These are phyloP conservation scores for Heliangelus exortis DNA, from an alignment of 2,797 vertebrate genomes.

Conservation along the genomic window DNA sequence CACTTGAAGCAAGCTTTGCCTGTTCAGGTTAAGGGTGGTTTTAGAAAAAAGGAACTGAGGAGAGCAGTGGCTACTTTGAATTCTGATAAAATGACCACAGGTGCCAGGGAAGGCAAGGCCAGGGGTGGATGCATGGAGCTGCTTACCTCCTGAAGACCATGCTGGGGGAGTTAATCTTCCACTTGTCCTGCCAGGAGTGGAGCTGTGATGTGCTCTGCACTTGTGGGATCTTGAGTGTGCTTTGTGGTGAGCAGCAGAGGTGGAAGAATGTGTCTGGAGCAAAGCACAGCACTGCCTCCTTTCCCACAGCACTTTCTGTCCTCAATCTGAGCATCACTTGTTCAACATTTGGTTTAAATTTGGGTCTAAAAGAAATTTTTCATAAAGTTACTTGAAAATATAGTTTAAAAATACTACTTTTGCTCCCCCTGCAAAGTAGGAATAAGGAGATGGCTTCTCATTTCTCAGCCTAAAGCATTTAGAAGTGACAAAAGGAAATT, in stretches of 20 bases:
- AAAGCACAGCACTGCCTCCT: rapidly evolving
- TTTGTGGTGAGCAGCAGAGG: not conserved
- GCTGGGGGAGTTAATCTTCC: rapidly evolving
- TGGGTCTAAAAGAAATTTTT: not conserved
- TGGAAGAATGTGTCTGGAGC: not conserved
- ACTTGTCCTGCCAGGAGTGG: not conserved
- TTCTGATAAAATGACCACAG: rapidly evolving
- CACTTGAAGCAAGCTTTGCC: not conserved
- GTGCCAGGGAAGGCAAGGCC: not conserved
- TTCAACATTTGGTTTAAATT: not conserved
- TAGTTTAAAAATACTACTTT: too few relatives aligned
- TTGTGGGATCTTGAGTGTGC: not conserved
- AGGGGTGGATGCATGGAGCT: not conserved
- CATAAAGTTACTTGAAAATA: not conserved
- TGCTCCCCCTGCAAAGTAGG: rapidly evolving
- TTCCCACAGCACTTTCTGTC: not conserved
- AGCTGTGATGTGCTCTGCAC: not conserved
- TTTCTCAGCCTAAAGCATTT: not conserved
- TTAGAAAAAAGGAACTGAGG: not conserved
- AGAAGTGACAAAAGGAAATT: not conserved
- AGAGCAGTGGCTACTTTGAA: not conserved
- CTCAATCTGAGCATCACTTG: not conserved
- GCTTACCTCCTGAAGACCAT: not conserved
- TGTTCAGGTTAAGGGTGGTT: not conserved
- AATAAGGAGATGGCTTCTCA: not conserved